phyloP scores from a whole-genome alignment of 2,888 invertebrate genomes.

The Cataglyphis cursor region DNA sequence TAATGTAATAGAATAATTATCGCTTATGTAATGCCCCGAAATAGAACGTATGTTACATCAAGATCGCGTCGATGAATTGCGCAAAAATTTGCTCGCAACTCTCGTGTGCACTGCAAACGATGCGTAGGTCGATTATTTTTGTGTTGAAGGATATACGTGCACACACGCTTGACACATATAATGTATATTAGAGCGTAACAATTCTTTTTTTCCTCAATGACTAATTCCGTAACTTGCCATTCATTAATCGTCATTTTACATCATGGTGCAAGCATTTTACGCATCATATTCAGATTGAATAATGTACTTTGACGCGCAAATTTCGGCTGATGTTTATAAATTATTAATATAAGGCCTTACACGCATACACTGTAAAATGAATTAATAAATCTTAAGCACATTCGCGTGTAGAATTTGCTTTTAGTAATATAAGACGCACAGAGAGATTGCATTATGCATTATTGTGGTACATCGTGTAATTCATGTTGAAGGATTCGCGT shows the following conservation, averaged over 20 bases:
- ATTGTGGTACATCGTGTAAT: conserved; percentile 28
- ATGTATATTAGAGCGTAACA: neutral
- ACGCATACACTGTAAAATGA: neutral
- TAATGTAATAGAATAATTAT: neutral
- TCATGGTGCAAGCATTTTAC: neutral
- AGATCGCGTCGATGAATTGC: neutral
- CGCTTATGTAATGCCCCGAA: neutral
- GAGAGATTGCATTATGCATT: conserved; percentile 16
- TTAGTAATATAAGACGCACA: neutral
- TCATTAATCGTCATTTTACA: neutral
- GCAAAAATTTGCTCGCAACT: conserved; percentile 5
- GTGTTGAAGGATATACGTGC: neutral
- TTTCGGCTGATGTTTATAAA: neutral
- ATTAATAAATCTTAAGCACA: neutral
- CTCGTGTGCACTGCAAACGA: neutral
- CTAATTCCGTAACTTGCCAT: neutral
- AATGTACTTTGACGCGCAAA: neutral
- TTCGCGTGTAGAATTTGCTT: neutral
- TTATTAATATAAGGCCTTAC: neutral
- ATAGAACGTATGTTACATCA: neutral
- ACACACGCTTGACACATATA: neutral
- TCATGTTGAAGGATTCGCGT: conserved; percentile 7
- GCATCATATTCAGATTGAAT: neutral
- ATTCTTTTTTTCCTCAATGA: neutral
- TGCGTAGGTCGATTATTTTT: neutral